Base-by-base conservation (phyloP, 1,140 invertebrate species). In the Ruditapes philippinarum region DNA sequence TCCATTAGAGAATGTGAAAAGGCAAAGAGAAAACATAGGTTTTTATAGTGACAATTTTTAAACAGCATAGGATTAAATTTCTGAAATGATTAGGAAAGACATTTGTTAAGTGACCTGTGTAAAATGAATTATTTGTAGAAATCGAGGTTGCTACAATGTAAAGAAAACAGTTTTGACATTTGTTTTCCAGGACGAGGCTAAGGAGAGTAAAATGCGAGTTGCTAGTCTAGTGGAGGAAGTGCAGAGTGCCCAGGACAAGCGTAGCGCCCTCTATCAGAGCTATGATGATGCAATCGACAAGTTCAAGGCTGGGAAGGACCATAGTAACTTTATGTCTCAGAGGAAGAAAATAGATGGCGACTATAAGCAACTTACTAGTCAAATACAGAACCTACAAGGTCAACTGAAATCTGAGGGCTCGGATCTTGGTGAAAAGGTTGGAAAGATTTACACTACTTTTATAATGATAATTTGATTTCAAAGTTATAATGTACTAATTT, bases 221-320 rank as follows among this genome's bases (percentile, higher is more conserved):
- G 94, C 95, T 31, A 95, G 96, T 82, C 90, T 96, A 31, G 92
- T 96, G 78, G 96, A 97, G 91, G 93, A 95, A 40, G 96, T 97
- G 7, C 95, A 97, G 73, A 96, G 95, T 57, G 96, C 96, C 31
- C 97, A 97, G 91, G 97, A 97, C 90, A 96, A 96, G 74, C 95
- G 97, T 78, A 96, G 97, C 65, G 95, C 95, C 17, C 96, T 97
- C 1, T 98, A 97, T 91, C 96, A 97, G 92, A 96, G 96, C 38
- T 96, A 97, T 78, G 97, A 97, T 91, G 97, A 97, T 90, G 97
- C 97, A 60, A 93, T 98, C 51, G 95, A 96, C 81, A 97, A 97
- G 91, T 96, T 97, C 45, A 98, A 98, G 94, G 92, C 96, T 0
- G 97, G 96, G 73, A 97, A 97, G 94, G 97, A 98, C 92, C 93